A percentile compares a stretch with the other conserved stretches of the same genome.
Evolutionary conservation across 2,888 invertebrate species (phyloP).

Genomic region (Pollenia labialis): DNA sequence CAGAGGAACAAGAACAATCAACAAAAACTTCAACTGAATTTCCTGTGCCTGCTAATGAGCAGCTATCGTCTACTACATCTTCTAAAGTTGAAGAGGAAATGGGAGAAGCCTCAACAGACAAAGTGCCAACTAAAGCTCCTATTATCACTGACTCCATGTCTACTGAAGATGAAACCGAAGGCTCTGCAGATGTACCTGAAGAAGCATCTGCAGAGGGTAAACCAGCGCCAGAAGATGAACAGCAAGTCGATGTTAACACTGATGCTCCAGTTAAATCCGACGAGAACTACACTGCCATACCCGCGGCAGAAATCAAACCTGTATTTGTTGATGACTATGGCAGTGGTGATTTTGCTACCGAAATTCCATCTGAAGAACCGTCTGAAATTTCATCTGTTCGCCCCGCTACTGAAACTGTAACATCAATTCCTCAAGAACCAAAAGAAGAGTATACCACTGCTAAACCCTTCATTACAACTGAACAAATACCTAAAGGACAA

Average conservation of each 20-base stretch:
- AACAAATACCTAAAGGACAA: conserved; percentile 17
- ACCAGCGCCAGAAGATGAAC: conserved; percentile 8
- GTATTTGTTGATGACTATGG: conserved; percentile 57
- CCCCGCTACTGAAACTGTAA: conserved; percentile 41
- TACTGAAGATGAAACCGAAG: conserved; percentile 21
- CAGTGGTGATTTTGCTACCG: conserved; percentile 68
- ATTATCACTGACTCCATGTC: not conserved
- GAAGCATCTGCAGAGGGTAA: conserved; percentile 35
- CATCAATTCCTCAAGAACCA: conserved; percentile 5
- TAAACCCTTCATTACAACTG: conserved; percentile 1
- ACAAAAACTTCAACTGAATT: conserved; percentile 11
- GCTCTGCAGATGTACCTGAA: conserved; percentile 4
- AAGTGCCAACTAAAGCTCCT: conserved; percentile 19
- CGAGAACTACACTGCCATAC: conserved; percentile 21
- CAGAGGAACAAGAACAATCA: conserved; percentile 12
- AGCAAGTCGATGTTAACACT: conserved; percentile 5
- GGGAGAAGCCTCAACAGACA: not conserved
- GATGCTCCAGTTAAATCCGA: conserved; percentile 8
- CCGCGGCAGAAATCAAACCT: conserved; percentile 54
- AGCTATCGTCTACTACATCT: not conserved
- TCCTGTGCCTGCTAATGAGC: conserved; percentile 2
- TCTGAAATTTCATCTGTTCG: conserved; percentile 52
- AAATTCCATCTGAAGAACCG: conserved; percentile 40
- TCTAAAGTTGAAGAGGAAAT: conserved; percentile 13
- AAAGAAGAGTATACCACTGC: conserved; percentile 27